Conservation (phyloP, 1,140 invertebrate genomes). For the Mylabris phalerata region DNA sequence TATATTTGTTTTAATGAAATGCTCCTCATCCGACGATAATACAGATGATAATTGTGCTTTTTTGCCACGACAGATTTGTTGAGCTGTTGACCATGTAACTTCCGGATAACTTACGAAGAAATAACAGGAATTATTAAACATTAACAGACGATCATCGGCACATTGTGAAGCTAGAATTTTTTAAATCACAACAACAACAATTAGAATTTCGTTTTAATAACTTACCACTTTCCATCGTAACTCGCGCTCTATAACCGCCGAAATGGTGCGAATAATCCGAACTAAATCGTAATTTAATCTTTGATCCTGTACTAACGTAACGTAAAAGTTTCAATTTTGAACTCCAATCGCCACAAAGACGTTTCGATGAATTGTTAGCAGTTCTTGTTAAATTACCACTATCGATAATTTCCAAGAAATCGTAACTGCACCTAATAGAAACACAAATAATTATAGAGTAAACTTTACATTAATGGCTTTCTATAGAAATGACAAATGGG, state of each 20-base stretch:
- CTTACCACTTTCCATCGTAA: slow-evolving; percentile 62
- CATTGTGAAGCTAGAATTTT: slow-evolving; percentile 47
- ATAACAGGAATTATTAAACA: slow-evolving; percentile 62
- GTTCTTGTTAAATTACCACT: slow-evolving; percentile 5
- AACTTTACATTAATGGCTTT: too few relatives aligned
- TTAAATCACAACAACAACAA: neutral
- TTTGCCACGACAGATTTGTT: slow-evolving; percentile 62
- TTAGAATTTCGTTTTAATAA: slow-evolving; percentile 7
- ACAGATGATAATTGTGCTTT: slow-evolving; percentile 54
- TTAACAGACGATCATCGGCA: slow-evolving; percentile 55
- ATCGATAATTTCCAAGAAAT: slow-evolving; percentile 59
- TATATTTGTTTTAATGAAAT: slow-evolving; percentile 57
- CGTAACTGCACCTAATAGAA: slow-evolving; percentile 58
- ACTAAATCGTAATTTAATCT: slow-evolving; percentile 55
- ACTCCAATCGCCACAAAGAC: slow-evolving; percentile 68
- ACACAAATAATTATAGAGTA: neutral
- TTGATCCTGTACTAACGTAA: slow-evolving; percentile 48
- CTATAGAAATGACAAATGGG: too few relatives aligned
- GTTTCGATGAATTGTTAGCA: slow-evolving; percentile 28
- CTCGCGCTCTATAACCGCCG: slow-evolving; percentile 60
- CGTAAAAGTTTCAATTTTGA: slow-evolving; percentile 63
- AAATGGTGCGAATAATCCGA: slow-evolving; percentile 67
- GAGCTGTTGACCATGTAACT: slow-evolving; percentile 65
- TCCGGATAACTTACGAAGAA: slow-evolving; percentile 64
- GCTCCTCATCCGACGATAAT: slow-evolving; percentile 54